phyloP scores from a whole-genome alignment of 2,797 vertebrate genomes.

The Garrulus glandarius region DNA sequence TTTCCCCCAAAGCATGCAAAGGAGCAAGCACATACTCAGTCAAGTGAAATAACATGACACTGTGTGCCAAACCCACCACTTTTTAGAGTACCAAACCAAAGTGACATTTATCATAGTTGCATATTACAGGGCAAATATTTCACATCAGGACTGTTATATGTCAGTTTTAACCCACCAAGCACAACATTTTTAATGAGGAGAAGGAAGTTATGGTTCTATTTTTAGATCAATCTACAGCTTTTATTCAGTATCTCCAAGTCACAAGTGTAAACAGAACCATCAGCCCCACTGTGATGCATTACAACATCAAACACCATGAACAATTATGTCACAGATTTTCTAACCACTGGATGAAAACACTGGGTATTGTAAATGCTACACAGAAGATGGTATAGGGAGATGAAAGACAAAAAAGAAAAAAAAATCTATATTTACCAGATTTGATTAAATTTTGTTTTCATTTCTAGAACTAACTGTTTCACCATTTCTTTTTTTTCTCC shows the following conservation, averaged over 20 bases:
- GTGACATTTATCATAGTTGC: not conserved
- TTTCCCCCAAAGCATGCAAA: not conserved
- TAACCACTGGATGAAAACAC: not conserved
- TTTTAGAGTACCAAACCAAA: not conserved
- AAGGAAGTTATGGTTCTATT: not conserved
- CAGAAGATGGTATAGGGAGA: not conserved
- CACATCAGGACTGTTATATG: accelerated
- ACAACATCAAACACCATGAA: not conserved
- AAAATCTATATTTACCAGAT: not conserved
- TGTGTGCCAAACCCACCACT: not conserved
- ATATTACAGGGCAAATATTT: not conserved
- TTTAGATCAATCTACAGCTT: not conserved
- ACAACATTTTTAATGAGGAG: not conserved
- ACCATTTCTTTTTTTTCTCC: not conserved
- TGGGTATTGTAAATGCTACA: not conserved
- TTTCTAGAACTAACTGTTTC: not conserved
- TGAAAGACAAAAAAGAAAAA: not conserved
- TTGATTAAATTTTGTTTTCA: not conserved
- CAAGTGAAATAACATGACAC: not conserved
- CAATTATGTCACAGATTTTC: not conserved
- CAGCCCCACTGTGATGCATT: not conserved
- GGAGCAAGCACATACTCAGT: not conserved
- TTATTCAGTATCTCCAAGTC: not conserved
- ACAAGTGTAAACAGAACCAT: not conserved
- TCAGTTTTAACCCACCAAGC: not conserved